Base-by-base conservation (phyloP, 2,888 invertebrate genomes). In the Andrena minutula region DNA sequence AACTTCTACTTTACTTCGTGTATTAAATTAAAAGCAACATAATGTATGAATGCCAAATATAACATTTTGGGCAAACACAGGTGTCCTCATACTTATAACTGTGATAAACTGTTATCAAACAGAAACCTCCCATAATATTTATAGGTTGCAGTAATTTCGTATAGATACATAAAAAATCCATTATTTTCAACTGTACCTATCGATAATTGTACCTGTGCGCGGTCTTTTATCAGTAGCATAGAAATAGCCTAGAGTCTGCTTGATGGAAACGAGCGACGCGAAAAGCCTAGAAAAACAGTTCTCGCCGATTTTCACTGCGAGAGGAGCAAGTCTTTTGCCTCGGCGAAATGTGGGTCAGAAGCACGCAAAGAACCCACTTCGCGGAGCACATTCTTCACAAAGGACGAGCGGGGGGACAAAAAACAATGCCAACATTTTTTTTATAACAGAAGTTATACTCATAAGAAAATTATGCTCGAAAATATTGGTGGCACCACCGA, bases 271-370 rank as follows among this genome's bases (percentile, higher is more conserved):
- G 26, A 71, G 30, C 58, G 56, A 63, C 30, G 68, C 53, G 58
- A 65, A 68, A 53, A 66, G 47, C 16, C 64, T 66, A 58, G 75
- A 56, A 72, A 66, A 75, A 82, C 65, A 78, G 79, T 78, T 72
- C 69, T 32, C 49, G 53, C 65, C 32, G 71, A 72, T 75, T 75
- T 81, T 82, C 70, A 53, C 71, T 63, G 58, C 49, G 20, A 75
- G 73, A 51, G 32, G 66, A 73, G 79, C 56, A 74, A 78, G 72
- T 84, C 64, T 82, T 73, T 79, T 68, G 75, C 49, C 32, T 60
- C 20, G 51, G 5, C 82, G 23, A 60, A 82, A 84, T 84, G 77
- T 84, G 72, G 84, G 84, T 83, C 82, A 82, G 35, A 84, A 75
- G 74, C 71, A 71, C 65, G 49, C 41, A 35, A 63, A 79, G 71